Evolutionary conservation across 2,888 invertebrate genomes (phyloP).

Genomic region (Allacma fusca): DNA sequence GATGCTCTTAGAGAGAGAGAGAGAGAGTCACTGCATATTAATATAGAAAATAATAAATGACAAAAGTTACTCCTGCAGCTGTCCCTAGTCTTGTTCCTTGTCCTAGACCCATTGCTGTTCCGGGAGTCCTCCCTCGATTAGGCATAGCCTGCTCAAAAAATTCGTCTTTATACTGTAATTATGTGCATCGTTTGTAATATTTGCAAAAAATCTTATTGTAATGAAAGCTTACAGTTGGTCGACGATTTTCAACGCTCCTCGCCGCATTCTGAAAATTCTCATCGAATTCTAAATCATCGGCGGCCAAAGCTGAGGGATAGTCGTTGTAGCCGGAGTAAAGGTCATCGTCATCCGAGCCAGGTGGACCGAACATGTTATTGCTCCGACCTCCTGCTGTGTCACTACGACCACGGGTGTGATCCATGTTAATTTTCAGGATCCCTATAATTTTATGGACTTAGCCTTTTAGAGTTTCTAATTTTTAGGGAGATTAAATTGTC

Average conservation of each 20-base stretch:
- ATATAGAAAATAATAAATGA: background rate
- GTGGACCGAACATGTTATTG: constrained; percentile 34
- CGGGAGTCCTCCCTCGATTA: constrained; percentile 60
- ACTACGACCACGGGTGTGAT: constrained; percentile 17
- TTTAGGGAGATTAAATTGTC: no score
- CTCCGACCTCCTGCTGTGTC: constrained; percentile 33
- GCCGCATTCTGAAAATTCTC: constrained; percentile 79
- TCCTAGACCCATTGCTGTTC: constrained; percentile 49
- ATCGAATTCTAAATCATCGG: constrained; percentile 76
- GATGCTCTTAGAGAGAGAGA: no score
- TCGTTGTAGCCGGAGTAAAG: constrained; percentile 76
- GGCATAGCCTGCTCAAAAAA: constrained; percentile 48
- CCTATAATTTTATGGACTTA: no score
- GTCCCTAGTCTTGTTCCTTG: background rate
- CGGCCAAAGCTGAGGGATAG: constrained; percentile 72
- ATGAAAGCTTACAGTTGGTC: constrained; percentile 69
- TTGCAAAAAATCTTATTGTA: background rate
- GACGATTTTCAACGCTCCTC: constrained; percentile 76
- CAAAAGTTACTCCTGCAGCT: background rate
- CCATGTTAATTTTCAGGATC: constrained; percentile 9
- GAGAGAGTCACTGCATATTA: no score
- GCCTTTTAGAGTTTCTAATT: no score
- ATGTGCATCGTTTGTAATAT: background rate
- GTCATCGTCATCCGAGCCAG: constrained; percentile 70
- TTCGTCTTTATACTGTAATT: background rate